Conservation (phyloP, 2,888 invertebrate genomes). For the Drosophila melanocephala region DNA sequence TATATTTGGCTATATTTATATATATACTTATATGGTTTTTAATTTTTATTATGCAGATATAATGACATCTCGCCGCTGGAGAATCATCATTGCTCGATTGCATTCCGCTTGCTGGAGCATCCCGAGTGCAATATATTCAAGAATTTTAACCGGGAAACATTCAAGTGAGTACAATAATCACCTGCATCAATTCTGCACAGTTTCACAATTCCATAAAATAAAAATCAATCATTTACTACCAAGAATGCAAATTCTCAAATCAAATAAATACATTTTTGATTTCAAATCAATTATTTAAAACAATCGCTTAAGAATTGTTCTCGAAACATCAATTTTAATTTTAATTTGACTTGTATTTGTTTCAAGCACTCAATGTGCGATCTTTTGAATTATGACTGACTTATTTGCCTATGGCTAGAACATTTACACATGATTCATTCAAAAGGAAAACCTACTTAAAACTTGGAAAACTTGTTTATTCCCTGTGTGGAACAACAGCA, state of each 20-base stretch:
- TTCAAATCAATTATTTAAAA: not conserved
- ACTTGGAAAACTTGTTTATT: not conserved
- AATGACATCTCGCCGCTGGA: constrained; percentile 94
- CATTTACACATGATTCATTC: not conserved
- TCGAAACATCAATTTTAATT: not conserved
- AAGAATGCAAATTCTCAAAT: too few relatives aligned
- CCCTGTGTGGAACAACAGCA: not conserved
- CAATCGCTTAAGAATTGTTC: too few relatives aligned
- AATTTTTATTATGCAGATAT: constrained; percentile 85
- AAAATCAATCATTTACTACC: not conserved
- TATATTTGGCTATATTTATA: not conserved
- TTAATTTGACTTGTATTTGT: not conserved
- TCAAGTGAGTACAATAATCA: constrained; percentile 85
- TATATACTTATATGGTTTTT: not conserved
- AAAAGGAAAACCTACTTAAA: not conserved
- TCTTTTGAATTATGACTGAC: not conserved
- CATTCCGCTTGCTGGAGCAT: constrained; percentile 92
- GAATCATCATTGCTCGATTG: constrained; percentile 94
- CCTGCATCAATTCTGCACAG: not conserved
- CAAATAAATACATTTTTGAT: not conserved
- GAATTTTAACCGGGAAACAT: constrained; percentile 88
- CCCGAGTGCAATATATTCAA: constrained; percentile 93
- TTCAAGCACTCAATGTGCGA: not conserved
- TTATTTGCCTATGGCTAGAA: not conserved
- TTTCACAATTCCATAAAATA: too few relatives aligned